phyloP scores from a whole-genome alignment of 2,888 invertebrate species.

The Noctua fimbriata region DNA sequence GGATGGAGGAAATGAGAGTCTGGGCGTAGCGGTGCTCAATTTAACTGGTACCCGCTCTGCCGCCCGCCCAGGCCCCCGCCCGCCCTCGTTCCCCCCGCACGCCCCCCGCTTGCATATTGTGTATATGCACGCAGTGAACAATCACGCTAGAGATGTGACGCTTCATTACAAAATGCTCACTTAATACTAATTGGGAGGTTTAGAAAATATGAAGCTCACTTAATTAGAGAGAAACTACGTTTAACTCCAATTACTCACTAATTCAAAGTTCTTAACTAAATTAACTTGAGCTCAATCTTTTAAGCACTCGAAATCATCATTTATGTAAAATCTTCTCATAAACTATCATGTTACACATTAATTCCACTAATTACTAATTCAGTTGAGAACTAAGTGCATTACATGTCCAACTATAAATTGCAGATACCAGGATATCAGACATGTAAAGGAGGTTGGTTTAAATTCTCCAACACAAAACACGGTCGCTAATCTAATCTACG shows the following conservation, averaged over 20 bases:
- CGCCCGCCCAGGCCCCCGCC: slow-evolving; percentile 65
- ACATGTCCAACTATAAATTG: slow-evolving; percentile 43
- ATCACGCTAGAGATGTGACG: slow-evolving; percentile 74
- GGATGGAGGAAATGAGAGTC: slow-evolving; percentile 89
- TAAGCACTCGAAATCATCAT: slow-evolving; percentile 26
- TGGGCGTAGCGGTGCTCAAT: slow-evolving; percentile 88
- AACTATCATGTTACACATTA: slow-evolving; percentile 33
- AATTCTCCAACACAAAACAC: slow-evolving; percentile 66
- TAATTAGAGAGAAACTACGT: slow-evolving; percentile 31
- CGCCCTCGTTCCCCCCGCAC: slow-evolving; percentile 53
- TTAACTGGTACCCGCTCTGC: slow-evolving; percentile 83
- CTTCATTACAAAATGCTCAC: slow-evolving; percentile 65
- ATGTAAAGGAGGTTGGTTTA: slow-evolving; percentile 48
- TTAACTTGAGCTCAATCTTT: slow-evolving; percentile 43
- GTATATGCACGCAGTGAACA: slow-evolving; percentile 78
- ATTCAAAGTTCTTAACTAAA: slow-evolving; percentile 51
- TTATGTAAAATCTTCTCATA: slow-evolving; percentile 33
- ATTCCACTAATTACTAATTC: slow-evolving; percentile 40
- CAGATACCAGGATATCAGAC: slow-evolving; percentile 52
- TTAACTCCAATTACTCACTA: slow-evolving; percentile 41
- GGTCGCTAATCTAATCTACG: slow-evolving; percentile 78
- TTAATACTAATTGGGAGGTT: slow-evolving; percentile 52
- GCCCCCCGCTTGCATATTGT: slow-evolving; percentile 71
- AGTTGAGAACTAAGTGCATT: slow-evolving; percentile 33
- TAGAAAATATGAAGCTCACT: slow-evolving; percentile 35